A percentile compares a stretch with the other conserved stretches of the same genome.
These are phyloP conservation scores for Tetramorium bicarinatum DNA, from an alignment of 2,888 invertebrate species.

Conservation along the genomic window DNA sequence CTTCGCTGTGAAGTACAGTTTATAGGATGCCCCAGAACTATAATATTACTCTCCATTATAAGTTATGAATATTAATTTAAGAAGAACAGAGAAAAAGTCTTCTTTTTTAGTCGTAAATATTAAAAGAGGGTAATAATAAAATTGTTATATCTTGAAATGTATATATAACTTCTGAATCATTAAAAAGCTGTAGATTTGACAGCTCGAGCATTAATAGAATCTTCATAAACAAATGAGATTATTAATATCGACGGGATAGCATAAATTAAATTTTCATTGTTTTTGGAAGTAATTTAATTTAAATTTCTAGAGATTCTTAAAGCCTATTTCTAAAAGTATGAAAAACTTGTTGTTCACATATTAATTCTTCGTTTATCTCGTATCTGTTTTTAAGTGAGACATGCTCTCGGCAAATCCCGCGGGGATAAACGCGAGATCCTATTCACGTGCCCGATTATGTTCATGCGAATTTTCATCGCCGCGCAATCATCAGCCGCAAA, in stretches of 20 bases:
- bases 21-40: conserved; percentile 18
- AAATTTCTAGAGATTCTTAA: not conserved
- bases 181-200: not conserved
- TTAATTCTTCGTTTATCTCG: not conserved
- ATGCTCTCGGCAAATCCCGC: not conserved
- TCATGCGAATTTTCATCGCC: conserved; percentile 21
- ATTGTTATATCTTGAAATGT: not conserved
- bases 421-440: conserved; percentile 20
- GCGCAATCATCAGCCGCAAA: conserved; percentile 47
- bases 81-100: not conserved
- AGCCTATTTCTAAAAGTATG: not conserved
- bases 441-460: conserved; percentile 22
- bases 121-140: not conserved
- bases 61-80: not conserved
- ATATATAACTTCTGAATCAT: not conserved
- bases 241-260: not conserved
- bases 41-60: not conserved
- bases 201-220: not conserved
- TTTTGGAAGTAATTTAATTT: not conserved
- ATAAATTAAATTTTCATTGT: not conserved
- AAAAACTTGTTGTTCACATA: too few relatives aligned
- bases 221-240: not conserved
- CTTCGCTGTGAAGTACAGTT: conserved; percentile 21
- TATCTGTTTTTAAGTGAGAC: not conserved
- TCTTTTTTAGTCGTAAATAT: not conserved